Conservation (phyloP, 2,113 vertebrate species). For the Gopherus flavomarginatus region DNA sequence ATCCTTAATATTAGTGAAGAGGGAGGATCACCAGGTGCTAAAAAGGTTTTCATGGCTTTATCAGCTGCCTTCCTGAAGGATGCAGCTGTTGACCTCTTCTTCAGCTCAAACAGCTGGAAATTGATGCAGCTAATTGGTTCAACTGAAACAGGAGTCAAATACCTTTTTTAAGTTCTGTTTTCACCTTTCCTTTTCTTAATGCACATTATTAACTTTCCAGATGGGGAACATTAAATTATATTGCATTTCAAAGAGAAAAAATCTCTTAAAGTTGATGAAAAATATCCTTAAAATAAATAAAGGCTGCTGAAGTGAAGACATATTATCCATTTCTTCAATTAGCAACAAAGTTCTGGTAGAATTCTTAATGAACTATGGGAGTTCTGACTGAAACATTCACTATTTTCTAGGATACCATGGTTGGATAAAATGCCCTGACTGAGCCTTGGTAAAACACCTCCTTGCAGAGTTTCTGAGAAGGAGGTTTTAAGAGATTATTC, state of each 20-base stretch:
- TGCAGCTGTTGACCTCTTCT: slow-evolving; percentile 66
- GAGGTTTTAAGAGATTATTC: slow-evolving; percentile 68
- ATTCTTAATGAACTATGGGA: slow-evolving; percentile 58
- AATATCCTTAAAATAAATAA: slow-evolving; percentile 70
- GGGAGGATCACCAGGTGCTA: slow-evolving; percentile 61
- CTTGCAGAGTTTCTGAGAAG: slow-evolving; percentile 37
- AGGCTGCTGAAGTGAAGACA: slow-evolving; percentile 57
- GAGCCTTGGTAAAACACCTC: slow-evolving; percentile 10
- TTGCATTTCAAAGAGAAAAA: slow-evolving; percentile 71
- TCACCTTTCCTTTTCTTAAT: slow-evolving; percentile 40
- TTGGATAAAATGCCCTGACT: slow-evolving; percentile 25
- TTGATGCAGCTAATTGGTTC: slow-evolving; percentile 68
- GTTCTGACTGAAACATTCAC: slow-evolving; percentile 50
- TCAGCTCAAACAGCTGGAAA: slow-evolving; percentile 64
- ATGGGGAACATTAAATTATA: slow-evolving; percentile 67
- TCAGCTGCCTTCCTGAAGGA: slow-evolving; percentile 63
- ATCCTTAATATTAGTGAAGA: not conserved
- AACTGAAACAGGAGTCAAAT: slow-evolving; percentile 66
- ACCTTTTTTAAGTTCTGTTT: slow-evolving; percentile 28
- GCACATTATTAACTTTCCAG: slow-evolving; percentile 63
- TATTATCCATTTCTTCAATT: slow-evolving; percentile 75
- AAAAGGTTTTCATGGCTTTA: slow-evolving; percentile 48
- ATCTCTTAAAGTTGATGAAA: slow-evolving; percentile 67
- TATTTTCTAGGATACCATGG: slow-evolving; percentile 21
- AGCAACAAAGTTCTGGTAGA: slow-evolving; percentile 48